phyloP scores from a whole-genome alignment of 2,888 invertebrate genomes.

The Gastracanthus pulcherrimus region DNA sequence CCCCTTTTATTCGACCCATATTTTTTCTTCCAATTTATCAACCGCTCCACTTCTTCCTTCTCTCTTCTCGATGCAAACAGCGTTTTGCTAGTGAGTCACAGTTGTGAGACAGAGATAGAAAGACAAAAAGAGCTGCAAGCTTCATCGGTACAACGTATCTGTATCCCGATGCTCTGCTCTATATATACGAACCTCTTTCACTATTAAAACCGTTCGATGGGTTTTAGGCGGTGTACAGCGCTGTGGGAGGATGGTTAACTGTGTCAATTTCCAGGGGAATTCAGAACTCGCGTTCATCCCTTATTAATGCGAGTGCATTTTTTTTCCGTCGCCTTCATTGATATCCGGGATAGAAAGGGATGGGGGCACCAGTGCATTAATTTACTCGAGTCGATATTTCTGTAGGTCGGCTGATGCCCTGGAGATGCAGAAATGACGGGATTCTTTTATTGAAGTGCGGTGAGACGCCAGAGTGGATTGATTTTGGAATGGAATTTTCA shows the following conservation, averaged over 20 bases:
- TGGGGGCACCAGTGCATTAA: neutral
- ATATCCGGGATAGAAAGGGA: neutral
- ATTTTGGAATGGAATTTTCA: neutral
- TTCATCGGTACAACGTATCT: neutral
- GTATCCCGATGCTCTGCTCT: neutral
- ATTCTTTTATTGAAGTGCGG: neutral
- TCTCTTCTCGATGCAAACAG: neutral
- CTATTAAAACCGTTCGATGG: neutral
- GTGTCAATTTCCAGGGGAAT: constrained; percentile 27
- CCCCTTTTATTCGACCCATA: neutral
- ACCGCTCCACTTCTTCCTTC: neutral
- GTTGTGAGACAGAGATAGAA: neutral
- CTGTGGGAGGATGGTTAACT: neutral
- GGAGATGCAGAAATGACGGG: neutral
- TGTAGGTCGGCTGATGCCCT: neutral
- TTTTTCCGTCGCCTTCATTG: neutral
- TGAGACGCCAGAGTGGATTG: neutral
- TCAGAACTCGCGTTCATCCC: neutral
- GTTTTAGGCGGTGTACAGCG: neutral
- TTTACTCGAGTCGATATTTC: constrained; percentile 7
- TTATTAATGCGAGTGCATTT: neutral
- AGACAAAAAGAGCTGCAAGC: too few relatives aligned
- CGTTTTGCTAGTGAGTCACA: neutral
- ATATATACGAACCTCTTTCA: neutral
- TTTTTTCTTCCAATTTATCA: neutral